These are phyloP conservation scores for Neopelma chrysocephalum DNA, from an alignment of 2,797 vertebrate species.

Conservation along the genomic window DNA sequence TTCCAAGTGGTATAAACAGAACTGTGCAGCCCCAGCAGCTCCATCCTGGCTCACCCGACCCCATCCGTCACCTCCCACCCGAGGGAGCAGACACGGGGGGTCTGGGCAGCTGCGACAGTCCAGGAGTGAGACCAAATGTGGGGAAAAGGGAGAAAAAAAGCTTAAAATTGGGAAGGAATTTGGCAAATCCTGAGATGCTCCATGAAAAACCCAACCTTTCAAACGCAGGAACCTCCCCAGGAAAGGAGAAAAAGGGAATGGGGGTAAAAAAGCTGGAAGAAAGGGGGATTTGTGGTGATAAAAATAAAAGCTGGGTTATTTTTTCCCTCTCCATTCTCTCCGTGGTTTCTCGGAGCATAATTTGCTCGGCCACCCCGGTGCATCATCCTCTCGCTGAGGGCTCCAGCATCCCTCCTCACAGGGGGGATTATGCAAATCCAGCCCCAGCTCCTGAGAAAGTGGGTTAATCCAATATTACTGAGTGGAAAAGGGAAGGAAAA, in stretches of 20 bases:
- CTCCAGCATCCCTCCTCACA: conserved; percentile 6
- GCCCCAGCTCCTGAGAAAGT: conserved; percentile 72
- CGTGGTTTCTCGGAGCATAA: background rate
- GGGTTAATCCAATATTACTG: conserved; percentile 81
- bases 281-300: background rate
- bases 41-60: accelerated
- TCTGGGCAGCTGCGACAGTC: background rate
- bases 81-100: accelerated
- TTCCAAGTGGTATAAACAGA: background rate
- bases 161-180: background rate
- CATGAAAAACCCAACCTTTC: accelerated
- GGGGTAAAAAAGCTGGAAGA: background rate
- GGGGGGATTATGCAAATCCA: conserved; percentile 75
- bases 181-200: background rate
- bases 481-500: conserved; percentile 48
- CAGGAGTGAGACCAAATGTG: accelerated
- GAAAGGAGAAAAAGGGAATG: background rate
- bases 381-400: conserved; percentile 18
- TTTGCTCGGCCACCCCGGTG: conserved; percentile 21
- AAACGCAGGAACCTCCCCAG: accelerated
- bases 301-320: conserved; percentile 31
- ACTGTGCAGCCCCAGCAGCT: background rate
- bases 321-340: background rate
- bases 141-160: accelerated
- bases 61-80: background rate